Percentiles rank a stretch among this genome's conserved stretches.
Conservation (phyloP, 2,888 invertebrate species). For the Cephus rjabovi region DNA sequence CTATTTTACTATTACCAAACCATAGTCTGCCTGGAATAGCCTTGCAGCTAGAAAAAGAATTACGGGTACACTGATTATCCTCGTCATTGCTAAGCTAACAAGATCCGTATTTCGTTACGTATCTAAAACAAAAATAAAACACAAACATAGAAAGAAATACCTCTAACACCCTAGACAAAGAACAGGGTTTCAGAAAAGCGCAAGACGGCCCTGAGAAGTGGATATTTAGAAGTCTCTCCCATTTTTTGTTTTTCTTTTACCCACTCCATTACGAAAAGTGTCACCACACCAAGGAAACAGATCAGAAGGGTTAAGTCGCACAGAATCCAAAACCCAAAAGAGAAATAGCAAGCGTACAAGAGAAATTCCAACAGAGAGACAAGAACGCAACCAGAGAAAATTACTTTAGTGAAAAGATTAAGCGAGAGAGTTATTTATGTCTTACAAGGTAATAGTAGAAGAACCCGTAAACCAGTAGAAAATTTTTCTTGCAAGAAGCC, state of each 20-base stretch:
- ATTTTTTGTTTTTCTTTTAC: neutral
- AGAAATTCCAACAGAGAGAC: neutral
- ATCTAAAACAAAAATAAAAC: neutral
- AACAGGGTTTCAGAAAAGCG: neutral
- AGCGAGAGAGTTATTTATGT: neutral
- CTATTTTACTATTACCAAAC: slow-evolving; percentile 28
- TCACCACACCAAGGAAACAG: neutral
- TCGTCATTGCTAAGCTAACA: neutral
- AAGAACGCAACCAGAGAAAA: neutral
- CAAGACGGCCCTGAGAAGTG: neutral
- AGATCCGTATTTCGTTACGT: neutral
- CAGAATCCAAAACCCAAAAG: neutral
- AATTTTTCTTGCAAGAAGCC: slow-evolving; percentile 9
- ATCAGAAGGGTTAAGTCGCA: neutral
- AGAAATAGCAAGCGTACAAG: neutral
- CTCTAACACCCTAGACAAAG: neutral
- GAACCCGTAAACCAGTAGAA: slow-evolving; percentile 23
- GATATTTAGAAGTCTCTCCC: neutral
- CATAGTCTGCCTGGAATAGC: slow-evolving; percentile 22
- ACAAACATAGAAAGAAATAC: neutral
- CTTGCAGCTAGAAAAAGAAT: neutral
- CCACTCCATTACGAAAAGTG: neutral
- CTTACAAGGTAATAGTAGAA: slow-evolving; percentile 12
- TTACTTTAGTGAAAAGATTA: neutral
- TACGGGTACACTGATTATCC: neutral